Base-by-base conservation (phyloP, 2,888 invertebrate species). In the Erebia ligea region DNA sequence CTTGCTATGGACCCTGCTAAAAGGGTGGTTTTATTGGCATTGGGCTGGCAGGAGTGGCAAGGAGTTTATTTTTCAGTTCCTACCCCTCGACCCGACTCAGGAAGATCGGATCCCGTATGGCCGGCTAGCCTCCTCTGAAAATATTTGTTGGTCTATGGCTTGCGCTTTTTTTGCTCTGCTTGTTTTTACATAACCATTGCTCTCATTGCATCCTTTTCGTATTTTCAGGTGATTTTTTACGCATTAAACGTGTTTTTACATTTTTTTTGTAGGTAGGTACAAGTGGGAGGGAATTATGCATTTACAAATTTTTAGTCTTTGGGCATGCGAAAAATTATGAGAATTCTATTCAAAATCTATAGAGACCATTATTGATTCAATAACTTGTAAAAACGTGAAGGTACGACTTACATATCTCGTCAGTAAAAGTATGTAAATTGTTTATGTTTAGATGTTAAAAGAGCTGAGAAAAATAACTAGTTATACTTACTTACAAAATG, bases 41-140 rank as follows among this genome's bases (percentile, higher is more conserved):
- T 87, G 89, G 91, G 87, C 85, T 91, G 91, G 93, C 93, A 90
- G 90, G 93, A 93, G 13, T 45, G 45, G 45, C 45, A 45, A 45
- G 45, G 93, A 93, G 90, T 91, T 89, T 92, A 90, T 92, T 91
- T 94, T 93, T 92, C 93, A 93, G 93, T 85, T 88, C 92, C 92
- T 89, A 94, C 54, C 94, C 94, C 94, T 92, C 94, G 94, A 94
- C 94, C 94, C 91, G 94, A 94, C 92, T 89, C 88, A 84, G 84
- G 89, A 89, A 89, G 89, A 89, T 85, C 88, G 87, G 86, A 82
- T 84, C 86, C 91, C 87, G 87, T 92, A 86, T 87, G 85, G 88
- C 90, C 91, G 92, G 92, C 92, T 92, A 93, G 90, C 92, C 92
- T 92, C 92, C 93, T 94, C 90, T 91, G 90, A 91, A 93, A 89